Percentiles rank a stretch among this genome's conserved stretches.
These are phyloP conservation scores for Lysiphlebus fabarum DNA, from an alignment of 1,140 invertebrate species.

Conservation along the genomic window DNA sequence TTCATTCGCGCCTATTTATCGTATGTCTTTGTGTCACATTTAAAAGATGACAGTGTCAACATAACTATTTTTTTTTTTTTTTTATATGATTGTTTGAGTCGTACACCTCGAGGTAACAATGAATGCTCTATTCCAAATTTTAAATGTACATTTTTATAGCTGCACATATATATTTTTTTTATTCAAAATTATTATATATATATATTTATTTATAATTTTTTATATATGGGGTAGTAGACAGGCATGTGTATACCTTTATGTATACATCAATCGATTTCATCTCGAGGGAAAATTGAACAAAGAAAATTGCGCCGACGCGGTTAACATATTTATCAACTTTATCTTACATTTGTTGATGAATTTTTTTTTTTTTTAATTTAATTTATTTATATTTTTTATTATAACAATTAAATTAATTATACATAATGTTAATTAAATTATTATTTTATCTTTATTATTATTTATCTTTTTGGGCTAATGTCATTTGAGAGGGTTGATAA, in stretches of 20 bases:
- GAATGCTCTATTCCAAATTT: no score
- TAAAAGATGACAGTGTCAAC: slow-evolving; percentile 1
- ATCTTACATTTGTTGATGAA: no score
- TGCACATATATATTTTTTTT: slow-evolving; percentile 8
- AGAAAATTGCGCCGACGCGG: slow-evolving; percentile 10
- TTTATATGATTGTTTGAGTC: no score
- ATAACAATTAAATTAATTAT: no score
- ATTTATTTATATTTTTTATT: no score
- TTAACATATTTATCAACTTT: background rate
- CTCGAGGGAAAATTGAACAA: slow-evolving; percentile 8
- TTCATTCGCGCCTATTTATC: background rate
- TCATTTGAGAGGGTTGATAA: no score
- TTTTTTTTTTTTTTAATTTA: no score
- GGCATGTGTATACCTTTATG: no score
- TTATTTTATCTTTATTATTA: no score
- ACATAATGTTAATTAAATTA: no score
- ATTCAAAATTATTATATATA: slow-evolving; percentile 7
- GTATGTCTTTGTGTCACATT: background rate
- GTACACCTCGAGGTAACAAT: no score
- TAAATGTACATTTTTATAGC: background rate
- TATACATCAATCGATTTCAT: slow-evolving; percentile 15
- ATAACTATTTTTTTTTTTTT: background rate
- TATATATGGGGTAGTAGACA: background rate
- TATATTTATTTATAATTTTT: background rate
- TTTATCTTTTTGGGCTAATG: no score